Conservation (phyloP, 2,113 vertebrate genomes). For the Solenodon paradoxus region DNA sequence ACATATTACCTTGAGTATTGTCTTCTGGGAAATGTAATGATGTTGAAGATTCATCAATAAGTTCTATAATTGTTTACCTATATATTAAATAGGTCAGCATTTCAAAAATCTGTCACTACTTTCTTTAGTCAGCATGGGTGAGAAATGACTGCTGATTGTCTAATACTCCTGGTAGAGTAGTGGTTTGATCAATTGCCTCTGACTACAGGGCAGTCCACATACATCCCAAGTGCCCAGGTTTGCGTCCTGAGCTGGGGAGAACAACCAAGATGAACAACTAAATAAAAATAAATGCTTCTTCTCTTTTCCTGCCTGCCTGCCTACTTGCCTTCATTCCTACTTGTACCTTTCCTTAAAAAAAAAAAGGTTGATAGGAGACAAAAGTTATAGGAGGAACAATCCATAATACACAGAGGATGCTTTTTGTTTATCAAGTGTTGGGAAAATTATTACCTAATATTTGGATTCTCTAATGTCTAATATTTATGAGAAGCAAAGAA, state of each 20-base stretch:
- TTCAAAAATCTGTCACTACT: neutral
- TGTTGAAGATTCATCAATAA: neutral
- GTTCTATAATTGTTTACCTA: neutral
- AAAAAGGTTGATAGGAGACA: neutral
- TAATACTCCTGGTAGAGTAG: too few species aligned
- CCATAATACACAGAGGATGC: neutral
- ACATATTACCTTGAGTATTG: neutral
- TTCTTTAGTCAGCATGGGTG: neutral
- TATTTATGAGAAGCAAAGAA: neutral
- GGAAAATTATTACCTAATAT: neutral
- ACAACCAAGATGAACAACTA: too few species aligned
- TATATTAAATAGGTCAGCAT: neutral
- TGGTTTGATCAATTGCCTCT: too few species aligned
- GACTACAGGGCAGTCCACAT: too few species aligned
- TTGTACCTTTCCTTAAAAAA: too few species aligned
- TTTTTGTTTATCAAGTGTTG: neutral
- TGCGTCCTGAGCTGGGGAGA: too few species aligned
- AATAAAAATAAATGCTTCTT: too few species aligned
- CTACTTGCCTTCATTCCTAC: too few species aligned
- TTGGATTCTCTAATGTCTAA: neutral
- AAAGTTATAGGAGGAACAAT: neutral
- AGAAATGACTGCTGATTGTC: neutral
- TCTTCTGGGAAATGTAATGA: neutral
- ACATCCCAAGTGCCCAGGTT: too few species aligned
- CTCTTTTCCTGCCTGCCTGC: too few species aligned